Evolutionary conservation across 64 coral and sea anemone species (phyloP).

Genomic region (Pachyseris speciosa): DNA sequence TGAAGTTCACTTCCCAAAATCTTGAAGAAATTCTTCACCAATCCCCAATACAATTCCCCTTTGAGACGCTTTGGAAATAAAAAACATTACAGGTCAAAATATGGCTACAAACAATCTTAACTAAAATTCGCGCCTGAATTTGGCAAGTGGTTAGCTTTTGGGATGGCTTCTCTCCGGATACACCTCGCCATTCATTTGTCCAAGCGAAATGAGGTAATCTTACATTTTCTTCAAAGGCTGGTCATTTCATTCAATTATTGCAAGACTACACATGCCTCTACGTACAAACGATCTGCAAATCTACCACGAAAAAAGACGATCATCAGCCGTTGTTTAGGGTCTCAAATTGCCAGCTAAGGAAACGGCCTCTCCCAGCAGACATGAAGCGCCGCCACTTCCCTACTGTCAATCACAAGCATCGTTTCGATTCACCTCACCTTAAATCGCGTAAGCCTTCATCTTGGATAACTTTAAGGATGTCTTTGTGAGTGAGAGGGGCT

Average conservation of each 20-base stretch:
- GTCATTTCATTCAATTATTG: too few species aligned
- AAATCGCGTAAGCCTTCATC: slow-evolving; percentile 89
- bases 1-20: background rate
- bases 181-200: background rate
- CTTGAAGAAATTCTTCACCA: background rate
- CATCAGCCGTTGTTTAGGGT: too few species aligned
- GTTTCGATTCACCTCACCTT: slow-evolving; percentile 60
- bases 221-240: background rate
- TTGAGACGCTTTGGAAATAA: too few species aligned
- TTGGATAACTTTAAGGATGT: slow-evolving; percentile 89
- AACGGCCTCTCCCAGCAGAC: background rate
- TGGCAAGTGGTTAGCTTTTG: background rate
- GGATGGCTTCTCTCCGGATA: background rate
- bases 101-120: background rate
- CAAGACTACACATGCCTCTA: too few species aligned
- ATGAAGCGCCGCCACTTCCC: background rate
- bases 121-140: background rate
- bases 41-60: too few species aligned
- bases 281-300: too few species aligned
- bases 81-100: too few species aligned
- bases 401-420: background rate
- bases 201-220: background rate
- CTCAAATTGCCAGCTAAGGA: too few species aligned
- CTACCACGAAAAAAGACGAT: too few species aligned
- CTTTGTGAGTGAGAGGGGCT: slow-evolving; percentile 85